Evolutionary conservation across 2,113 vertebrate species (phyloP).

Genomic region (Acanthisitta chloris): DNA sequence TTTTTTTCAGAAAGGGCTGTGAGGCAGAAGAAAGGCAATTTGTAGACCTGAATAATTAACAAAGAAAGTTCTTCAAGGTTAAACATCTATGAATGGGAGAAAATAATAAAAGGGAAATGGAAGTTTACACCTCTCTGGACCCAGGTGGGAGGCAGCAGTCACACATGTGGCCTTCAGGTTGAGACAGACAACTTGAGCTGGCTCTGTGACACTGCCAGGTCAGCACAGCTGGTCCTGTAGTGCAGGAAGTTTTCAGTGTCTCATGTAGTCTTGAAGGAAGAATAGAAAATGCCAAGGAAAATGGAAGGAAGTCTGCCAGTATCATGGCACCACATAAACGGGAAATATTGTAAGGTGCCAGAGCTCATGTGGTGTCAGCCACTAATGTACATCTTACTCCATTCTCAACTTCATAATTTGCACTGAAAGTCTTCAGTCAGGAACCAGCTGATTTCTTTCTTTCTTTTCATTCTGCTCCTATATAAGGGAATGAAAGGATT

Average conservation of each 20-base stretch:
- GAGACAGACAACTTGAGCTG: background rate
- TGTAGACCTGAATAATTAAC: background rate
- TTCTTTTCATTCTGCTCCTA: constrained; percentile 35
- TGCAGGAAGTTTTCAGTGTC: rapidly evolving
- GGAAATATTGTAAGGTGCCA: background rate
- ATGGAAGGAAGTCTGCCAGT: rapidly evolving
- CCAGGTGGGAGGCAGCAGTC: background rate
- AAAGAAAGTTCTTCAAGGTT: background rate
- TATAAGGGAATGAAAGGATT: constrained; percentile 75
- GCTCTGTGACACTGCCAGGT: background rate
- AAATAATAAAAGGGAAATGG: background rate
- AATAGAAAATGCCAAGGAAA: background rate
- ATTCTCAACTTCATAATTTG: background rate
- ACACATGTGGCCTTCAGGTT: rapidly evolving
- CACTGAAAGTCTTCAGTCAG: background rate
- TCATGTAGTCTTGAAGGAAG: background rate
- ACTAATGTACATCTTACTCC: background rate
- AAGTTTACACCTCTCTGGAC: rapidly evolving
- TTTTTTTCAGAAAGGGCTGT: background rate
- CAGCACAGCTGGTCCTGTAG: background rate
- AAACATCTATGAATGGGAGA: background rate
- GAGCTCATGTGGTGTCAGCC: background rate
- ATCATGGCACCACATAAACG: background rate
- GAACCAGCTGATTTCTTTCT: constrained; percentile 22
- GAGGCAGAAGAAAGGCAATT: background rate